Base-by-base conservation (phyloP, 1,140 invertebrate genomes). In the Papilio dardanus region DNA sequence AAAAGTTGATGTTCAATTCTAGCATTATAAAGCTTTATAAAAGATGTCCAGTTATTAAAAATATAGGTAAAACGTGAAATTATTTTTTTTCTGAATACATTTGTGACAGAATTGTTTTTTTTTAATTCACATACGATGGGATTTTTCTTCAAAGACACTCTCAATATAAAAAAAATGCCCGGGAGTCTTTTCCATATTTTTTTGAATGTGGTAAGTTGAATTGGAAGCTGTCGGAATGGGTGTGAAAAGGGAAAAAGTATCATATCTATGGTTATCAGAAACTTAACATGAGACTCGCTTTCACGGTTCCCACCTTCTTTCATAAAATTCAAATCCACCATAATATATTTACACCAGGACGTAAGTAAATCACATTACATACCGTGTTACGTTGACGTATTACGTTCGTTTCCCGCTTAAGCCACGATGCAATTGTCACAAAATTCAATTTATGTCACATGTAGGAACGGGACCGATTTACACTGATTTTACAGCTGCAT, bases 361-460 rank as follows among this genome's bases (percentile, higher is more conserved):
- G 19, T 54, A 54, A 24, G 21, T 24, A 54, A 24, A 54, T 24
- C 50, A 28, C 50, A 14, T 24, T 54, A 54, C 10, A 28, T 12
- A 54, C 21, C 50, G 21, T 24, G 21, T 54, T 54, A 21, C 50
- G 6, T 24, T n/a, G n/a, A n/a, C n/a, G n/a, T n/a, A n/a, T n/a
- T n/a, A n/a, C n/a, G n/a, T 54, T 54, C 50, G 50, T 24, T 54
- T 54, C 3, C 21, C 50, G 21, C 50, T 54, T 10, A 21, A 24
- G 21, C 3, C 21, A 24, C 21, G 50, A 54, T 54, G 50, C 50
- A 24, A 54, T 54, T 54, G 19, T 54, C 50, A 24, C 21, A 54
- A 54, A 54, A 54, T 54, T 21, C 50, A 54, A 54, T 54, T 54
- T 54, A 54, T 54, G 50, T 24, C 50, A 54, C 50, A 54, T 24